A percentile compares a stretch with the other conserved stretches of the same genome.
Evolutionary conservation across 2,797 vertebrate genomes (phyloP).

Genomic region (Hirundo rustica): DNA sequence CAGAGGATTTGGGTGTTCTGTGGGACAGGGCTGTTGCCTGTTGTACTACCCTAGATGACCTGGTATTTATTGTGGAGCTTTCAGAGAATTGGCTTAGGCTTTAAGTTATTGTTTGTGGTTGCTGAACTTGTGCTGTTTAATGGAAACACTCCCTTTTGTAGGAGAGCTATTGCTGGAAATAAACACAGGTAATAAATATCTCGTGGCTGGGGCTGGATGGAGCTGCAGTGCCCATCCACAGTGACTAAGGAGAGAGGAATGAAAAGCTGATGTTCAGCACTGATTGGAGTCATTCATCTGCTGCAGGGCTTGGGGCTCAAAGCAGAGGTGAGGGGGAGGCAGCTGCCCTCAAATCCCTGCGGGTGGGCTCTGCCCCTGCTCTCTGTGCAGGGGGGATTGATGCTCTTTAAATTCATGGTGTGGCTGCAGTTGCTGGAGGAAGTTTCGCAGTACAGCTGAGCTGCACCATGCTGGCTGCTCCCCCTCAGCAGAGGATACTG

Average conservation of each 20-base stretch:
- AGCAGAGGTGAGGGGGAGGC: background rate
- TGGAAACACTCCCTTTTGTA: background rate
- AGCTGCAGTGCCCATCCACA: background rate
- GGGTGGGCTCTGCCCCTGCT: background rate
- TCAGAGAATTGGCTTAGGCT: background rate
- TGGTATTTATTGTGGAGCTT: background rate
- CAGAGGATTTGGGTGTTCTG: background rate
- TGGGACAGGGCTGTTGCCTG: background rate
- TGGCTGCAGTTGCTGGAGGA: background rate
- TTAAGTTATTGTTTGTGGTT: background rate
- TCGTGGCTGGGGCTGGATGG: background rate
- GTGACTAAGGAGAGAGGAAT: background rate
- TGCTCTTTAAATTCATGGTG: background rate
- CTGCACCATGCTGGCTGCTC: background rate
- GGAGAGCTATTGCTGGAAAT: background rate
- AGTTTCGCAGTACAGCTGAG: background rate
- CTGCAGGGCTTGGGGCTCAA: background rate
- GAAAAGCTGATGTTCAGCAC: background rate
- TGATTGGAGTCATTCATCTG: background rate
- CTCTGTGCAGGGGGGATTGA: fast-evolving
- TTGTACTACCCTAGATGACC: background rate
- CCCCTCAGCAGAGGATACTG: background rate
- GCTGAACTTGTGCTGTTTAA: constrained; percentile 1
- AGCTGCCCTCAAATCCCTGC: background rate
- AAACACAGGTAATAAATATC: background rate